Base-by-base conservation (phyloP, 2,888 invertebrate species). In the Leptura quadrifasciata region DNA sequence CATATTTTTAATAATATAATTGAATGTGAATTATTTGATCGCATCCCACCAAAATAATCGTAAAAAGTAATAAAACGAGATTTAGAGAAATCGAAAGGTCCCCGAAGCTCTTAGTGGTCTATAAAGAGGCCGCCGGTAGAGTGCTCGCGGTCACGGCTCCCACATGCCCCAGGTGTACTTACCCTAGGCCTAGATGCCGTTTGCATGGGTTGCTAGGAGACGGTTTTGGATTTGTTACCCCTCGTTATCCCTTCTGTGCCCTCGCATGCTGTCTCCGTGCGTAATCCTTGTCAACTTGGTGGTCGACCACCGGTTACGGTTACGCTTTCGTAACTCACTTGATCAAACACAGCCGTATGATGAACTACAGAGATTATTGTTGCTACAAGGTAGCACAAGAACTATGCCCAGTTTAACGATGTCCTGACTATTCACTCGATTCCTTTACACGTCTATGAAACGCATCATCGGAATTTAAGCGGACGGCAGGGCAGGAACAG, bases 141-240 rank as follows among this genome's bases (percentile, higher is more conserved):
- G 57, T 57, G 57, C 57, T 12, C 17, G 60, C 61, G 60, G 74
- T 61, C 74, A 55, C 57, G 57, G 63, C 27, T 58, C 73, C 73
- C 68, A 60, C 74, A 63, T 68, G 75, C 79, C 76, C 75, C 77
- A 79, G 79, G 77, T 77, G 76, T 47, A 47, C 72, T 35, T 73
- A 67, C 72, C 47, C 65, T 68, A 72, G 77, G 76, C 82, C 81
- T 82, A 85, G 84, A 81, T 83, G 83, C 75, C 83, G 85, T 86
- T 86, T 85, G 84, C 85, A 84, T 85, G 79, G 77, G 86, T 86
- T 86, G 86, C 86, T 84, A 84, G 82, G 86, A 79, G 78, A 85
- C 85, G 81, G 79, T 76, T 67, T 63, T 39, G 35, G 58, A 60
- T 69, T 47, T 58, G 17, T 21, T n/a, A 27, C 58, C 79, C 82